Base-by-base conservation (phyloP, 2,888 invertebrate genomes). In the Torymus auratus region DNA sequence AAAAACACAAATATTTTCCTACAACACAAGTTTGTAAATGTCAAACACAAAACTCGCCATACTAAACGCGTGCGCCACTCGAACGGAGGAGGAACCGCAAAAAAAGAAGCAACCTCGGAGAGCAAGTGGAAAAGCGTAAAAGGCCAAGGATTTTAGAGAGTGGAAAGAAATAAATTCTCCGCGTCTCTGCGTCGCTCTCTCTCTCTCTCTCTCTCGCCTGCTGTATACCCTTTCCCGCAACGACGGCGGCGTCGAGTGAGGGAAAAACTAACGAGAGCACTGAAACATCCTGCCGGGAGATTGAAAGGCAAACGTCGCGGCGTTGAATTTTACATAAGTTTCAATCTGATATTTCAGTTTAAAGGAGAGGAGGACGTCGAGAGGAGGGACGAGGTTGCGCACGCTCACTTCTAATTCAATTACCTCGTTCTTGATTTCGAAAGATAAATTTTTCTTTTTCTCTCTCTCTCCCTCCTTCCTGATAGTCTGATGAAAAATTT, bases 311-410 rank as follows among this genome's bases (percentile, higher is more conserved):
- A 79, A 79, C 78, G 72, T 73, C 78, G 50, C 17, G 41, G 23
- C 71, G 50, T 65, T 78, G 78, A 78, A 78, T 78, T 72, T 78
- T 78, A 72, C 72, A 71, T 72, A 72, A 78, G 78, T 72, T 72
- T 67, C 71, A 72, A 72, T 72, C 58, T 71, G 67, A 78, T 78
- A 78, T 78, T 72, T 72, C 72, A 78, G 56, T 69, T 80, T 76
- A 41, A 67, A 60, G 61, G 15, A 55, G 53, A 70, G 78, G 50
- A 58, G 60, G 41, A 41, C 41, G 41, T 0, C 41, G 41, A 17
- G 15, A 15, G 15, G 61, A 52, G 13, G 23, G 17, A 23, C 20
- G 71, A 52, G 20, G 50, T 52, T 41, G 52, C 28, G 23, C 56
- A 60, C 41, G 52, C 28, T 55, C 50, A 60, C 41, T 20, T 64